Percentiles rank a stretch among this genome's conserved stretches.
These are phyloP conservation scores for silkworm (Bombyx mori) DNA, from an alignment of 1,140 invertebrate species.

Conservation along the genomic window DNA sequence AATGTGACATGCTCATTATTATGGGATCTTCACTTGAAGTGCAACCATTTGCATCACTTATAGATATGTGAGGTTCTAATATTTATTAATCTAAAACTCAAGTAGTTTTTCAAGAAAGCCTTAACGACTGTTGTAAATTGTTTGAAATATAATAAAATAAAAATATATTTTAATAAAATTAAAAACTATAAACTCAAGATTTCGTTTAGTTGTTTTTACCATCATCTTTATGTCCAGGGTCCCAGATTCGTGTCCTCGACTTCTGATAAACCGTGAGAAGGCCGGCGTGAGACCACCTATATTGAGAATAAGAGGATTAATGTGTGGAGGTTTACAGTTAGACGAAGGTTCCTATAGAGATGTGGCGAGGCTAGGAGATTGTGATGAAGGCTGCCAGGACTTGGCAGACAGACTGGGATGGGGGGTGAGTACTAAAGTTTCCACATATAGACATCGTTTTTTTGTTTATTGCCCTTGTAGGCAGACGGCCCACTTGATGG, in stretches of 20 bases:
- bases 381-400: constrained; percentile 86
- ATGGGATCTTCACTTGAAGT: constrained; percentile 96
- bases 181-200: too few species aligned
- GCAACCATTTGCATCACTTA: constrained; percentile 94
- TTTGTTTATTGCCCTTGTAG: too few species aligned
- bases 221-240: constrained; percentile 71
- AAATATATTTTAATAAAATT: too few species aligned
- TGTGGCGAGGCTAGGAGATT: constrained; percentile 89
- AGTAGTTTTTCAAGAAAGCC: too few species aligned
- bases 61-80: constrained; percentile 77
- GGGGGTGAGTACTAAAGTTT: constrained; percentile 71
- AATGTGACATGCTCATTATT: constrained; percentile 94
- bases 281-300: constrained; percentile 58
- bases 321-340: constrained; percentile 76
- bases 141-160: too few species aligned
- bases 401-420: constrained; percentile 89
- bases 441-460: too few species aligned
- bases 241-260: constrained; percentile 78
- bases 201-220: too few species aligned
- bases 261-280: constrained; percentile 89
- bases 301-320: constrained; percentile 38
- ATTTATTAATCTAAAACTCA: too few species aligned
- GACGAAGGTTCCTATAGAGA: constrained; percentile 81
- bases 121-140: too few species aligned
- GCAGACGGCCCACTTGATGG: too few species aligned